These are phyloP conservation scores for Phlogophora meticulosa DNA, from an alignment of 2,888 invertebrate species.

Conservation along the genomic window DNA sequence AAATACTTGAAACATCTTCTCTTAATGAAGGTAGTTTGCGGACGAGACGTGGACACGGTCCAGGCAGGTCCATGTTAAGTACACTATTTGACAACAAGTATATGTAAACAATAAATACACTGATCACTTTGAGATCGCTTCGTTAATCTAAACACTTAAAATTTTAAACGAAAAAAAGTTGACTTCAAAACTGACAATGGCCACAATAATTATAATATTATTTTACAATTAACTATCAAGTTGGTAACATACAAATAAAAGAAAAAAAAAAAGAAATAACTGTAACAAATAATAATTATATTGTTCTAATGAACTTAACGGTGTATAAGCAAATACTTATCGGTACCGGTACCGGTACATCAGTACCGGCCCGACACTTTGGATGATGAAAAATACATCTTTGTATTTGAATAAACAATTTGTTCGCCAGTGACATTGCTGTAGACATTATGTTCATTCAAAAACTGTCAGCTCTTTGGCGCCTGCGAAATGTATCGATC, in stretches of 20 bases:
- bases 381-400: slow-evolving; percentile 66
- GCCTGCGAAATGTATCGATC: slow-evolving; percentile 79
- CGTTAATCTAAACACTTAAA: slow-evolving; percentile 86
- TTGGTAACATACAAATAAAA: slow-evolving; percentile 85
- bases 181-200: slow-evolving; percentile 84
- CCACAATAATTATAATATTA: slow-evolving; percentile 82
- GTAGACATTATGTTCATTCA: slow-evolving; percentile 53
- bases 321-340: slow-evolving; percentile 65
- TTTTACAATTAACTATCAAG: slow-evolving; percentile 78
- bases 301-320: slow-evolving; percentile 69
- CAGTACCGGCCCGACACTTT: slow-evolving; percentile 68
- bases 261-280: slow-evolving; percentile 73
- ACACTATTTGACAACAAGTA: slow-evolving; percentile 86
- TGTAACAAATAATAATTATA: slow-evolving; percentile 76
- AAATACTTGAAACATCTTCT: slow-evolving; percentile 56
- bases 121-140: slow-evolving; percentile 90
- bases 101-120: slow-evolving; percentile 88
- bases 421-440: slow-evolving; percentile 57
- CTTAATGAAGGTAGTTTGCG: slow-evolving; percentile 37
- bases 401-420: slow-evolving; percentile 64
- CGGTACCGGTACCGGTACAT: slow-evolving; percentile 52
- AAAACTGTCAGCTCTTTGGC: slow-evolving; percentile 84
- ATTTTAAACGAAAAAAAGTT: slow-evolving; percentile 80
- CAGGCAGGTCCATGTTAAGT: slow-evolving; percentile 80
- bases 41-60: slow-evolving; percentile 40